These are phyloP conservation scores for Pagrus major DNA, from an alignment of 2,113 vertebrate genomes.

Conservation along the genomic window DNA sequence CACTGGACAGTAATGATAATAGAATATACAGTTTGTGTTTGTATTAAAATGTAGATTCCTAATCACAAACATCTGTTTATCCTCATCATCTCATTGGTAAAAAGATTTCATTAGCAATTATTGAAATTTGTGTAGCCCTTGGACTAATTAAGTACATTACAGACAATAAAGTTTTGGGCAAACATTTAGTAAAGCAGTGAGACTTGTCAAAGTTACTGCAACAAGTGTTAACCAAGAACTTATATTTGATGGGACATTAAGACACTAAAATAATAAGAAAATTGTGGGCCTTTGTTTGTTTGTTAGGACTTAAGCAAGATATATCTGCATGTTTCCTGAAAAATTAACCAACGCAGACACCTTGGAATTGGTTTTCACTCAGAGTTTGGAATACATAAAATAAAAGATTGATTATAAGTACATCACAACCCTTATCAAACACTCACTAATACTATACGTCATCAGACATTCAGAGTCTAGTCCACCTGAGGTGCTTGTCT, in stretches of 20 bases:
- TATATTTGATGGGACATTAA: background rate
- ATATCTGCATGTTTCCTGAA: background rate
- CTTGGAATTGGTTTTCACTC: background rate
- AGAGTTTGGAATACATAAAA: background rate
- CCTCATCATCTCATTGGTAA: background rate
- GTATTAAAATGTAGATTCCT: background rate
- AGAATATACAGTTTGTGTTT: background rate
- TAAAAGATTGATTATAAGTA: background rate
- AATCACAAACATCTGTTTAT: background rate
- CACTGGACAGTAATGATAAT: background rate
- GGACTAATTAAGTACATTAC: background rate
- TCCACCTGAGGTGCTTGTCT: conserved; percentile 39
- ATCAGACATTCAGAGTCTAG: background rate
- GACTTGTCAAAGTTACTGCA: background rate
- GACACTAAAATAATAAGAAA: background rate
- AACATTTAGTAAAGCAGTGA: background rate
- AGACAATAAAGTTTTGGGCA: background rate
- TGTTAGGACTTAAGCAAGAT: background rate
- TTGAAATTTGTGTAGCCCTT: background rate
- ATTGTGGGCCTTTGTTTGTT: background rate
- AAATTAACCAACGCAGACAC: no score
- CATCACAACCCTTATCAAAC: background rate
- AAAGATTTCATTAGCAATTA: background rate
- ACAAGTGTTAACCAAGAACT: background rate
- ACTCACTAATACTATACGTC: background rate